phyloP scores from a whole-genome alignment of 2,888 invertebrate species.

The Eubasilissa splendida region DNA sequence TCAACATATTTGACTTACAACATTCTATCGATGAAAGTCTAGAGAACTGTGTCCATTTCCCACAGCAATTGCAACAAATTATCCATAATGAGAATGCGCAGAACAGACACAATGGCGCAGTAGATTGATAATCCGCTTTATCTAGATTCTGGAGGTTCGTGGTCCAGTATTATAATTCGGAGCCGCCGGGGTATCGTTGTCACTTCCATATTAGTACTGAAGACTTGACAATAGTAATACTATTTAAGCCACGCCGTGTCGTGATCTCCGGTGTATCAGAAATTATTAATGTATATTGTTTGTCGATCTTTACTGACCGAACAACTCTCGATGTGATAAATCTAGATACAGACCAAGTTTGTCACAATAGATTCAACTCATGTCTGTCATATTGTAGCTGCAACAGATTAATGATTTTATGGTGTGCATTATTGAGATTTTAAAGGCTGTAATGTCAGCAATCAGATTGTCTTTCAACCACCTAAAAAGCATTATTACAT shows the following conservation, averaged over 20 bases:
- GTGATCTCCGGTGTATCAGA: constrained; percentile 26
- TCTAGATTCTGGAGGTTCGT: constrained; percentile 8
- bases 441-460: no score
- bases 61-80: constrained; percentile 29
- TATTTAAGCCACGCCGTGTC: constrained; percentile 33
- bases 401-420: no score
- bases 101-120: not conserved
- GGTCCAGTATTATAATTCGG: constrained; percentile 53
- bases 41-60: not conserved
- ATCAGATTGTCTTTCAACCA: no score
- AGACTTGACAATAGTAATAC: constrained; percentile 27
- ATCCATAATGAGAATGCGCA: constrained; percentile 34
- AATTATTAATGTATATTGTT: not conserved
- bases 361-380: not conserved
- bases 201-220: constrained; percentile 53
- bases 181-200: constrained; percentile 47
- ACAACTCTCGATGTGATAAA: constrained; percentile 12
- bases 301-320: not conserved
- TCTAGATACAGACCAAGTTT: not conserved
- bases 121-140: not conserved
- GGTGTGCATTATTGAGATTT: no score
- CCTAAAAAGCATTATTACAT: no score
- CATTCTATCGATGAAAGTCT: no score
- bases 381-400: no score
- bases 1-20: no score